Evolutionary conservation across 1,140 invertebrate genomes (phyloP).

Genomic region (Andricus grossulariae): DNA sequence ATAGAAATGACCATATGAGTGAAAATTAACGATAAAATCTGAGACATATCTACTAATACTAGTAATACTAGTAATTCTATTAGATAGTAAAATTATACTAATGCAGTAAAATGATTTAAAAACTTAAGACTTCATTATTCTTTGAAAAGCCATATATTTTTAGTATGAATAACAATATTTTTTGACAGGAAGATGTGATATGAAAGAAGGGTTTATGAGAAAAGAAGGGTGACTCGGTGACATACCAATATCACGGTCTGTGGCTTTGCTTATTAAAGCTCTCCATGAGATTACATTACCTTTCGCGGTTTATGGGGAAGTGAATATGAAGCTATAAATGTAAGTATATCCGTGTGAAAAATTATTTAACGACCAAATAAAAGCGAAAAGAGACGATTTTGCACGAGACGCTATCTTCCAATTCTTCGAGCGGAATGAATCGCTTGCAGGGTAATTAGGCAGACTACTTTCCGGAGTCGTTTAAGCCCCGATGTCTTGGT

Average conservation of each 20-base stretch:
- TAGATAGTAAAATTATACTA: too few relatives aligned
- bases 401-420: slow-evolving; percentile 44
- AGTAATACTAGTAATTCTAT: too few relatives aligned
- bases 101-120: too few relatives aligned
- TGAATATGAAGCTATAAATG: neutral
- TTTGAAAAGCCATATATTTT: neutral
- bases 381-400: slow-evolving; percentile 18
- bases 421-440: slow-evolving; percentile 67
- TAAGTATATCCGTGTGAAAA: slow-evolving; percentile 16
- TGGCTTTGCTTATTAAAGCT: slow-evolving; percentile 66
- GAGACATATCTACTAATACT: too few relatives aligned
- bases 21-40: too few relatives aligned
- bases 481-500: slow-evolving; percentile 65
- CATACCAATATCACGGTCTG: slow-evolving; percentile 67
- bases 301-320: slow-evolving; percentile 25
- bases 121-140: too few relatives aligned
- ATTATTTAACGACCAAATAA: slow-evolving; percentile 12
- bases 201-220: neutral
- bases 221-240: slow-evolving; percentile 54
- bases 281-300: slow-evolving; percentile 43
- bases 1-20: too few relatives aligned
- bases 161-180: neutral
- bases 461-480: slow-evolving; percentile 74
- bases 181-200: neutral
- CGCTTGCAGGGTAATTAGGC: slow-evolving; percentile 74